Conservation (phyloP, 2,113 vertebrate genomes). For the Melanotaenia duboulayi region DNA sequence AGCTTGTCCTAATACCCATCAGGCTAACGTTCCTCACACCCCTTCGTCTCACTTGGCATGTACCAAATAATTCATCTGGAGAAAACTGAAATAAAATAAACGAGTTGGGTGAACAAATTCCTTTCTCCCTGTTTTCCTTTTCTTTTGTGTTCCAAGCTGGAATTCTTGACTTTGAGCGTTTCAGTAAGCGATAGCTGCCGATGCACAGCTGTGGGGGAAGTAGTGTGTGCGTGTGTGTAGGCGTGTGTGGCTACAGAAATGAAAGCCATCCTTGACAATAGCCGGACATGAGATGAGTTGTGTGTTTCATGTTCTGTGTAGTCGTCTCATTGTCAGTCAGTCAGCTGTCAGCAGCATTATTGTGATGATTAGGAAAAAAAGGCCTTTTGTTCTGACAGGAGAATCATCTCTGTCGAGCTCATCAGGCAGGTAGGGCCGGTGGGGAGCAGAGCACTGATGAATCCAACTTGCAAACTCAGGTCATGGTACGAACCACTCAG, state of each 20-base stretch:
- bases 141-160: not conserved
- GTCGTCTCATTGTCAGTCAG: slow-evolving; percentile 70
- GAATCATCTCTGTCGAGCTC: slow-evolving; percentile 48
- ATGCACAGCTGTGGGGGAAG: slow-evolving; percentile 8
- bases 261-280: slow-evolving; percentile 52
- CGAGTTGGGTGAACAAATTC: slow-evolving; percentile 1
- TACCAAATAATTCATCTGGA: slow-evolving; percentile 48
- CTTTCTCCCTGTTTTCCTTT: not conserved
- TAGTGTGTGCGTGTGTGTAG: not conserved
- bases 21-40: too few species aligned
- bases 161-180: slow-evolving; percentile 20
- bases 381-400: slow-evolving; percentile 58
- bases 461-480: slow-evolving; percentile 38
- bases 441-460: slow-evolving; percentile 20
- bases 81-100: slow-evolving; percentile 23
- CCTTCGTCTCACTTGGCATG: not conserved
- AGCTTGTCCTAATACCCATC: too few species aligned
- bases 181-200: slow-evolving; percentile 9
- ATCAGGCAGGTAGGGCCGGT: slow-evolving; percentile 7
- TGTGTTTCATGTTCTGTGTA: slow-evolving; percentile 43
- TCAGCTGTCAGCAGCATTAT: slow-evolving; percentile 69
- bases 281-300: slow-evolving; percentile 54
- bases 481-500: slow-evolving; percentile 5
- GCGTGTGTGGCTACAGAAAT: slow-evolving; percentile 17
- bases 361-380: slow-evolving; percentile 61